Evolutionary conservation across 2,888 invertebrate genomes (phyloP).

Genomic region (Ennomos erosarius): DNA sequence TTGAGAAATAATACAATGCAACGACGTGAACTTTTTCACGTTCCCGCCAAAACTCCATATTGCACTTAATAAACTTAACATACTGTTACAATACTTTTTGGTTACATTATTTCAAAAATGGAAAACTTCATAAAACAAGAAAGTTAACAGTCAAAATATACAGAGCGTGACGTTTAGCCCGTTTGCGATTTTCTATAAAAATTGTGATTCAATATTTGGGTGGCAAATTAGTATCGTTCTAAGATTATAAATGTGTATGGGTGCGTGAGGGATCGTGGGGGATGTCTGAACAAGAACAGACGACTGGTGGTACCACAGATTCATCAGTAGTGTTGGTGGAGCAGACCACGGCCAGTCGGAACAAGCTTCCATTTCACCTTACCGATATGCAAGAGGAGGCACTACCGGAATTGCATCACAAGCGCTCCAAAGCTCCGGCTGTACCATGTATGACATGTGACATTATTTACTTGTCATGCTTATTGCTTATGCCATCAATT

Average conservation of each 20-base stretch:
- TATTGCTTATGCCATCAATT: too few relatives aligned
- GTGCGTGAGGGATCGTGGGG: slow-evolving; percentile 58
- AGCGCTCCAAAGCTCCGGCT: slow-evolving; percentile 64
- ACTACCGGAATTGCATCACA: slow-evolving; percentile 55
- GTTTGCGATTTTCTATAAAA: slow-evolving; percentile 62
- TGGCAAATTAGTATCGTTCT: slow-evolving; percentile 62
- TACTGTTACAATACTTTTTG: slow-evolving; percentile 44
- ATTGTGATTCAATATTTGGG: slow-evolving; percentile 59
- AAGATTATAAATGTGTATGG: slow-evolving; percentile 60
- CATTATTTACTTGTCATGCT: neutral
- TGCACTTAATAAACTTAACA: too few relatives aligned
- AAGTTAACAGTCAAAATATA: slow-evolving; percentile 73
- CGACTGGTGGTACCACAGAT: slow-evolving; percentile 47
- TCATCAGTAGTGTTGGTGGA: slow-evolving; percentile 61
- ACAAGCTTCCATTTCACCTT: slow-evolving; percentile 57
- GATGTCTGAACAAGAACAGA: slow-evolving; percentile 74
- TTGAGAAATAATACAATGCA: too few relatives aligned
- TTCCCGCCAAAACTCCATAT: too few relatives aligned
- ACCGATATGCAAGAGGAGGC: slow-evolving; percentile 57
- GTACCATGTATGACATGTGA: slow-evolving; percentile 59
- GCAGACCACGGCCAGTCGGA: slow-evolving; percentile 53
- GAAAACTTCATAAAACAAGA: slow-evolving; percentile 65
- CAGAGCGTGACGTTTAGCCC: slow-evolving; percentile 69
- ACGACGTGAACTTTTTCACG: too few relatives aligned
- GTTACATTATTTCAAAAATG: slow-evolving; percentile 62